Base-by-base conservation (phyloP, 1,140 invertebrate genomes). In the Meloidogyne hapla region DNA sequence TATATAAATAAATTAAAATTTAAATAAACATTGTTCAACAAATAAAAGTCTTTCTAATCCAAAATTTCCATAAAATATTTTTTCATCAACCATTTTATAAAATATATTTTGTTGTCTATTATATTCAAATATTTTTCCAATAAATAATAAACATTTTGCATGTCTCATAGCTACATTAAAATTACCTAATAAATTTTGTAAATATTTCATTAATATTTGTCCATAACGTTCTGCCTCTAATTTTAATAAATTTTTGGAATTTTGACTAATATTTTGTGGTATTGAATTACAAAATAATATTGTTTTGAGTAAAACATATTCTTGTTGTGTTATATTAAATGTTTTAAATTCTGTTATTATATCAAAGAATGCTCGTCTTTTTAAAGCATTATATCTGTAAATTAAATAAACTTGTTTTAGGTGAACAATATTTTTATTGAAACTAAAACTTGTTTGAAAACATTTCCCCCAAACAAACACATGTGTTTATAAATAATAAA, bases 161-260 rank as follows among this genome's bases (percentile, higher is more conserved):
- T 56, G n/a, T 56, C 48, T 56, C 48, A 56, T 56, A 6, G 48
- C 48, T n/a, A 15, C 48, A 6, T 56, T 56, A n/a, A 56, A 56
- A 56, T 56, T 56, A n/a, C 48, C 48, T 5, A 56, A 21, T n/a
- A 6, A n/a, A 56, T 56, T 56, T 56, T 56, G 48, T n/a, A 56
- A n/a, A 56, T 56, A 56, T 56, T 56, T 56, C n/a, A 56, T n/a
- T 56, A 56, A 56, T 56, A 56, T 56, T 56, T 56, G 48, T 4
- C 48, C n/a, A 56, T 56, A 56, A 56, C 4, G 6, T 56, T 56
- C 48, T 4, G 48, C 48, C n/a, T 56, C 48, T 21, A 56, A 56
- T 56, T 56, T 56, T 56, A 56, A 56, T 56, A 56, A 56, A 56
- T n/a, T 56, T 56, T 56, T 56, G 18, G n/a, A 13, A 21, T 56